Evolutionary conservation across 2,113 vertebrate species (phyloP), one percentile per base, ranked within the genome.

Genomic region (Limnothrissa miodon): DNA sequence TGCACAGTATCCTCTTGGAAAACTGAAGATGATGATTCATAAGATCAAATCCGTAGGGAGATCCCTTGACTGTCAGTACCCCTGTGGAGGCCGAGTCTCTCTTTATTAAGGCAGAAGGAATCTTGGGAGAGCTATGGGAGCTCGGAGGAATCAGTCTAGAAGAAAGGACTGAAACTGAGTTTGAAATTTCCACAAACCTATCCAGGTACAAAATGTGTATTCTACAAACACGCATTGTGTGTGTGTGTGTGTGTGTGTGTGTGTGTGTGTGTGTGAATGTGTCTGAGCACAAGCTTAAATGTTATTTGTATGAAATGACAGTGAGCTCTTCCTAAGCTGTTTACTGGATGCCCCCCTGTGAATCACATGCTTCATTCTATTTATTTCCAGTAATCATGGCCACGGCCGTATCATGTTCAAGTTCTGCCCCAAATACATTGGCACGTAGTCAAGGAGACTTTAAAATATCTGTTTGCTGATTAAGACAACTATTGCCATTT

Each of bases 21-120:
- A 62, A 11, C 9, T 15, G 5, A 39, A 7, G 36, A 0, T 46
- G 36, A 0, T 46, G 21, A n/a, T 78, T 51, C 25, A 29, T 29
- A 1, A 29, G n/a, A 80, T 7, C 23, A 51, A 51, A 53, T 56
- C 10, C 25, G n/a, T n/a, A 62, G 56, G 56, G 19, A 81, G 7
- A 83, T 29, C 78, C 90, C 89, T 93, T 93, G 83, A 94, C 91
- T 45, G 10, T 80, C 0, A 23, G 1, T 70, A 94, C 90, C 79
- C 80, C 91, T 10, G 74, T 86, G 5, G 89, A 91, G 25, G 91
- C 92, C 0, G 90, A 91, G 78, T 87, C 1, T 0, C 89, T 81
- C 78, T 89, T 92, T 62, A 84, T 88, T 36, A 87, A 89, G 45
- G 91, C 89, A 48, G 89, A 90, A 29, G 78, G 79, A 42, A 25